Conservation (phyloP, 2,113 vertebrate species). For the Suncus etruscus region DNA sequence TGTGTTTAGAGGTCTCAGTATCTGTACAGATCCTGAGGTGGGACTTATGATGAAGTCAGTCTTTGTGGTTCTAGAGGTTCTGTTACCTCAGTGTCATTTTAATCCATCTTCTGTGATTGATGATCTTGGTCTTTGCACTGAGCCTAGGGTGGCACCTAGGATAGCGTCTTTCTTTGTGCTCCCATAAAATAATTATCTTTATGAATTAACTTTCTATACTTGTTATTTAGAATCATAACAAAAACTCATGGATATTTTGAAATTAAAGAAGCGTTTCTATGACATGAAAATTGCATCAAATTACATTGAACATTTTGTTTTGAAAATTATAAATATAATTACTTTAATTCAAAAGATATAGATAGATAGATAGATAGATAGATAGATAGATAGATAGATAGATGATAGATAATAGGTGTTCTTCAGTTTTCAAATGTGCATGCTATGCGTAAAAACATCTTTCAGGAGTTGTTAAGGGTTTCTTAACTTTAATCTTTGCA, state of each 20-base stretch:
- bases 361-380: background rate
- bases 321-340: slow-evolving; percentile 63
- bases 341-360: slow-evolving; percentile 34
- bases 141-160: too few relatives aligned
- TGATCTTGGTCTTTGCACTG: too few relatives aligned
- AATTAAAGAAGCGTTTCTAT: slow-evolving; percentile 7
- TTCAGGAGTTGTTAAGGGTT: slow-evolving; percentile 54
- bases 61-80: too few relatives aligned
- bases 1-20: too few relatives aligned
- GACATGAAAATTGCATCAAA: slow-evolving; percentile 63
- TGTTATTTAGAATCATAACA: slow-evolving; percentile 26
- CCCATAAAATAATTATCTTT: background rate
- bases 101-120: too few relatives aligned
- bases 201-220: too few relatives aligned
- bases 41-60: too few relatives aligned
- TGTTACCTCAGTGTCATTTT: too few relatives aligned
- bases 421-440: slow-evolving; percentile 32
- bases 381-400: too few relatives aligned
- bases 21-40: too few relatives aligned
- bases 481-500: background rate
- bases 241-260: background rate
- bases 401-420: slow-evolving; percentile 30
- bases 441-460: background rate
- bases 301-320: slow-evolving; percentile 54
- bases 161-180: too few relatives aligned